These are phyloP conservation scores for Pedetes capensis DNA, from an alignment of 2,113 vertebrate genomes.

Conservation along the genomic window DNA sequence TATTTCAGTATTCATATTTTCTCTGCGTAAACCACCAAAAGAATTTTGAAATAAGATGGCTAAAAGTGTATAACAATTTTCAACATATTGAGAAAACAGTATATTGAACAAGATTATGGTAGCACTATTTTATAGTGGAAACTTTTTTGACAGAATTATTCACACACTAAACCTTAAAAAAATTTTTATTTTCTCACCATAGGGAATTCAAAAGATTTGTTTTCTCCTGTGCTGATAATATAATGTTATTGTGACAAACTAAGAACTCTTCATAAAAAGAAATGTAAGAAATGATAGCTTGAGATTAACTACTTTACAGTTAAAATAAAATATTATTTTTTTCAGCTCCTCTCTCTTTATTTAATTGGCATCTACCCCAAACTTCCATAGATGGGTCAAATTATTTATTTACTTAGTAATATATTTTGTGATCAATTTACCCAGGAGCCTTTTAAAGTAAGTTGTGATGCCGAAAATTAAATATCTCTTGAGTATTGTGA, in stretches of 20 bases:
- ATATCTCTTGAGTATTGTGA: background rate
- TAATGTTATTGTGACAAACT: background rate
- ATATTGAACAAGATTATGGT: background rate
- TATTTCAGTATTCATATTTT: background rate
- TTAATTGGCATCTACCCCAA: background rate
- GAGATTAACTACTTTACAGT: constrained; percentile 2
- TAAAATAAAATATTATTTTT: background rate
- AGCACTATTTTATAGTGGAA: background rate
- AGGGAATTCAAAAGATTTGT: background rate
- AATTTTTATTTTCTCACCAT: background rate
- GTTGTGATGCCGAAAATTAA: background rate
- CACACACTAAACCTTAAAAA: background rate
- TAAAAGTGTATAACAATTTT: background rate
- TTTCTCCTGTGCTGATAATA: background rate
- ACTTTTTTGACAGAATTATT: constrained; percentile 19
- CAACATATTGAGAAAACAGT: background rate
- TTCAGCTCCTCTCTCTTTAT: background rate
- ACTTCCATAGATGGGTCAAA: background rate
- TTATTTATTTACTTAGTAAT: constrained; percentile 39
- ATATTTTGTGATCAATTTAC: constrained; percentile 1
- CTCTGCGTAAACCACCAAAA: background rate
- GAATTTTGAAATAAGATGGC: background rate
- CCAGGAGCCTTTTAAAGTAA: background rate
- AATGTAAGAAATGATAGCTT: background rate
- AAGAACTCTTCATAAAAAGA: background rate